Base-by-base conservation (phyloP, 2,113 vertebrate genomes). In the Nerophis ophidion region DNA sequence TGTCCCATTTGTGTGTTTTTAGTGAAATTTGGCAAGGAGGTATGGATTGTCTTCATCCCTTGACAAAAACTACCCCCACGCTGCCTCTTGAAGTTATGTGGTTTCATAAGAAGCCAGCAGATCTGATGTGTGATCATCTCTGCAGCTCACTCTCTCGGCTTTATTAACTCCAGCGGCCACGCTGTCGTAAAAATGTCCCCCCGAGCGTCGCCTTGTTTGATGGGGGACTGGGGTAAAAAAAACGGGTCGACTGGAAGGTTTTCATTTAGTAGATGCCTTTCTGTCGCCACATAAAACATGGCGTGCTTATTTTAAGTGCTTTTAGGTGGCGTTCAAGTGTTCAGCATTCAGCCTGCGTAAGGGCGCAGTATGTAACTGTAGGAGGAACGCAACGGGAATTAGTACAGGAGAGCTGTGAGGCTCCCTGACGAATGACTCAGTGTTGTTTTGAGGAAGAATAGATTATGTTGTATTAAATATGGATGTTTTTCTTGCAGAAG, bases 311-410 rank as follows among this genome's bases (percentile, higher is more conserved):
- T 48, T 34, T 53, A 45, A 7, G 13, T 60, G 61, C 48, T 57
- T 57, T 52, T 47, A 56, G 44, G 6, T 12, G 52, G 61, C 78
- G 76, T 71, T 5, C 6, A 7, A 26, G 26, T 48, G 51, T 71
- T 76, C 72, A 61, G 60, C 53, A 61, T 58, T 83, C 61, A 75
- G 77, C 66, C 76, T 84, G 60, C n/a, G 72, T 63, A 2, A 26
- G 56, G 57, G 62, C 49, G 51, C 48, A 46, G 61, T 55, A 15
- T 47, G 36, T 42, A 62, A 51, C 60, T 68, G 72, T 52, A 63
- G 66, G 16, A 42, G 58, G 57, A 67, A 26, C 26, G 48, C 17
- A 61, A 12, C 7, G 47, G 4, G 19, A 57, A 8, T 34, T 11
- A 48, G 33, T 13, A 3, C 63, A 52, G 56, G 15, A 12, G 40